These are phyloP conservation scores for Hanleya hanleyi DNA, from an alignment of 2,888 invertebrate genomes.

Conservation along the genomic window DNA sequence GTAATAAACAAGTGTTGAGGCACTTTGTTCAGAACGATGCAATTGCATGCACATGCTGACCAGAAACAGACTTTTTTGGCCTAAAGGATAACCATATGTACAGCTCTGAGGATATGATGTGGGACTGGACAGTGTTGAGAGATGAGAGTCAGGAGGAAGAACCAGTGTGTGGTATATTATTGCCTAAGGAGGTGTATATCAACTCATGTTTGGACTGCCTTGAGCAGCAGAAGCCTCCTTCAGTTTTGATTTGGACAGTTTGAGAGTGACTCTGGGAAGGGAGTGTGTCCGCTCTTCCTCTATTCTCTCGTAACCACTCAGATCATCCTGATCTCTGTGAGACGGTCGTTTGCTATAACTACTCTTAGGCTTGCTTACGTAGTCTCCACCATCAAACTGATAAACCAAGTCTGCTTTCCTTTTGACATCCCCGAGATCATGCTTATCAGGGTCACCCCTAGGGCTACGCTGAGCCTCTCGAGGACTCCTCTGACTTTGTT, in stretches of 20 bases:
- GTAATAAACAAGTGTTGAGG: too few species aligned
- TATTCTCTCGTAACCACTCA: neutral
- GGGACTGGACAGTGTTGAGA: too few species aligned
- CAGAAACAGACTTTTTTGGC: too few species aligned
- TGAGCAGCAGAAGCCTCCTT: neutral
- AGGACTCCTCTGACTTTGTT: constrained; percentile 14
- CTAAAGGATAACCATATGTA: too few species aligned
- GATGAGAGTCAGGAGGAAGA: too few species aligned
- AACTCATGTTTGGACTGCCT: neutral
- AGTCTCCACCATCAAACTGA: neutral
- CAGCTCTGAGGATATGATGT: too few species aligned
- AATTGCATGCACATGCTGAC: too few species aligned
- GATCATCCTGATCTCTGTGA: neutral
- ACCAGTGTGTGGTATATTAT: too few species aligned
- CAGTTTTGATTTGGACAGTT: neutral
- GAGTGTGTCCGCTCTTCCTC: neutral
- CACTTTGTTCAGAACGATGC: too few species aligned
- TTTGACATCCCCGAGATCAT: neutral
- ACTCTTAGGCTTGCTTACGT: neutral
- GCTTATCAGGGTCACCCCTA: neutral
- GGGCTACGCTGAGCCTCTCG: constrained; percentile 1
- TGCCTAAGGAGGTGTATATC: neutral
- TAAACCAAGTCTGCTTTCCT: constrained; percentile 5
- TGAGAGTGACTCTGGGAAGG: neutral
- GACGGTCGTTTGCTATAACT: neutral